Evolutionary conservation across 2,113 vertebrate genomes (phyloP).

Genomic region (Cathartes aura): DNA sequence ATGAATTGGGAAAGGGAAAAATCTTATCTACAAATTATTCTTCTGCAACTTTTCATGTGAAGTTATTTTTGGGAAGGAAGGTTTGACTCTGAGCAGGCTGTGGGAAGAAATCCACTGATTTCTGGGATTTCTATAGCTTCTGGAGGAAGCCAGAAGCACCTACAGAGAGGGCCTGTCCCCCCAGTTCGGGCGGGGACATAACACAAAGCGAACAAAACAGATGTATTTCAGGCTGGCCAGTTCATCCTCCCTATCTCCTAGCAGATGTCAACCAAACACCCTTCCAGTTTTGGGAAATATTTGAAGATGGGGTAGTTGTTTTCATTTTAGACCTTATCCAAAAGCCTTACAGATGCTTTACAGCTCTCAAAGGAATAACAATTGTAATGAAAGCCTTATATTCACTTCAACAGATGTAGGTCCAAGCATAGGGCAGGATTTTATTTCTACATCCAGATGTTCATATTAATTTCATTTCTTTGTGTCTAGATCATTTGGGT

Average conservation of each 20-base stretch:
- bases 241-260: neutral
- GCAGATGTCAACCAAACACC: neutral
- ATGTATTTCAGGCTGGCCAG: neutral
- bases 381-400: neutral
- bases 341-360: neutral
- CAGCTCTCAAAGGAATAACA: neutral
- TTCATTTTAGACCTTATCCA: neutral
- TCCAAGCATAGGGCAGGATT: neutral
- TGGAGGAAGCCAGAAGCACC: neutral
- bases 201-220: neutral
- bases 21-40: neutral
- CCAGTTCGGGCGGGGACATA: neutral
- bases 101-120: neutral
- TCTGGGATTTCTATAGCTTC: neutral
- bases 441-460: neutral
- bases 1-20: neutral
- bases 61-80: neutral
- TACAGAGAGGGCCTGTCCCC: neutral
- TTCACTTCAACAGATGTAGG: neutral
- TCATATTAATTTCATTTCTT: neutral
- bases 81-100: neutral
- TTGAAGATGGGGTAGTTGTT: neutral
- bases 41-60: neutral
- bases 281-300: neutral
- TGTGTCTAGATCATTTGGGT: neutral